Conservation (phyloP, 2,113 vertebrate genomes). For the Chinchilla lanigera region DNA sequence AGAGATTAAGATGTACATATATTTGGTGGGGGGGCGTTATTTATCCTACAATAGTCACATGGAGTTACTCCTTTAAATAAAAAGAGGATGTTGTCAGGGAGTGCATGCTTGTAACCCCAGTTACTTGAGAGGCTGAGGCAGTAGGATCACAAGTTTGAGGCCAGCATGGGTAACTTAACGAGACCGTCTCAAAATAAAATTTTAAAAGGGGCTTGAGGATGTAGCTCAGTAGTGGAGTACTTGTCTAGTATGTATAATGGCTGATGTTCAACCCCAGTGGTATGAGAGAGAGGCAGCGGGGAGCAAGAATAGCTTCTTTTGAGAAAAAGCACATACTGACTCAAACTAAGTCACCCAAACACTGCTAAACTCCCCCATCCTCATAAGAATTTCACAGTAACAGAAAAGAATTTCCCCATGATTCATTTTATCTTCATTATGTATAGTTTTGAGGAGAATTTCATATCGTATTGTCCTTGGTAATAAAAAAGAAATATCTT, state of each 20-base stretch:
- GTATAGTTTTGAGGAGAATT: slow-evolving; percentile 62
- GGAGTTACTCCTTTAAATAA: background rate
- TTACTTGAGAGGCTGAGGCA: background rate
- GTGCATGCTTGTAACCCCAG: background rate
- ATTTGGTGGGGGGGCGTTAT: background rate
- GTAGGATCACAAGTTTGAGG: background rate
- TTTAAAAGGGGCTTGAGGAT: background rate
- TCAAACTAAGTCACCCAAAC: slow-evolving; percentile 28
- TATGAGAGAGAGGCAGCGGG: background rate
- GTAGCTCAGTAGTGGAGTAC: background rate
- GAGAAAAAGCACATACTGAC: slow-evolving; percentile 38
- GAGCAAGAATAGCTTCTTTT: slow-evolving; percentile 4
- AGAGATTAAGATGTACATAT: background rate
- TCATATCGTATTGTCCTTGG: slow-evolving; percentile 67
- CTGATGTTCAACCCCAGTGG: background rate
- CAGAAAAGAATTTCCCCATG: slow-evolving; percentile 57
- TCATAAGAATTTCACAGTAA: slow-evolving; percentile 24
- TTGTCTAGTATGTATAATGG: background rate
- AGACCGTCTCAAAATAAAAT: background rate
- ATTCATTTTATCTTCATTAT: slow-evolving; percentile 67
- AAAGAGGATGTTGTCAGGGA: background rate
- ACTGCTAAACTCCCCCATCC: background rate
- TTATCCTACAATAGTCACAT: background rate
- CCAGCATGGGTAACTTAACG: background rate
- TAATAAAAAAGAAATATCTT: slow-evolving; percentile 71